A percentile compares a stretch with the other conserved stretches of the same genome.
phyloP scores from a whole-genome alignment of 2,888 invertebrate genomes.

The Yponomeuta sedellus region DNA sequence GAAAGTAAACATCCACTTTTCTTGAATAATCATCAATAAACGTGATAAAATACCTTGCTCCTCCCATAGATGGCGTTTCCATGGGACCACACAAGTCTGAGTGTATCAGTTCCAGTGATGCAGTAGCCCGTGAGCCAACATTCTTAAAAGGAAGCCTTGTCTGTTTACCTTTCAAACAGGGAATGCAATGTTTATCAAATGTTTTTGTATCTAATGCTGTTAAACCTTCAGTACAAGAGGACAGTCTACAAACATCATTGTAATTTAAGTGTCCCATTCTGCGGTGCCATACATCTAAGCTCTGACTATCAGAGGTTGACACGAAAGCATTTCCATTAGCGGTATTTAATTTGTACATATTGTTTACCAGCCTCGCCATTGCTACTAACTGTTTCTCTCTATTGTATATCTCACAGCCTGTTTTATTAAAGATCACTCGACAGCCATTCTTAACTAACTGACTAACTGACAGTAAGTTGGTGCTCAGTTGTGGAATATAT shows the following conservation, averaged over 20 bases:
- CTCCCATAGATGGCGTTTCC: conserved; percentile 34
- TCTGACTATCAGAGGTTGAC: background rate
- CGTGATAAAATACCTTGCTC: conserved; percentile 37
- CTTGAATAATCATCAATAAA: conserved; percentile 38
- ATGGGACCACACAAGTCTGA: conserved; percentile 42
- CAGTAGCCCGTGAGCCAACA: conserved; percentile 18
- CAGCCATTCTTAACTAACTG: conserved; percentile 24
- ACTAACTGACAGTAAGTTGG: conserved; percentile 26
- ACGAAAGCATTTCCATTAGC: conserved; percentile 15
- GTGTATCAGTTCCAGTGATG: conserved; percentile 35
- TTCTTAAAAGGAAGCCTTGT: conserved; percentile 7
- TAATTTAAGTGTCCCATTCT: conserved; percentile 15
- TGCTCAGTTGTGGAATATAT: conserved; percentile 23
- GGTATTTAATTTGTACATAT: conserved; percentile 23
- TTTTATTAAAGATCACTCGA: conserved; percentile 21
- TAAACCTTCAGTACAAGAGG: conserved; percentile 21
- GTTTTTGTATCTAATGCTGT: background rate
- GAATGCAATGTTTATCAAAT: background rate
- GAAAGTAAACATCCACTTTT: conserved; percentile 33
- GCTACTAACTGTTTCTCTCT: conserved; percentile 18
- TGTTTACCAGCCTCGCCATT: conserved; percentile 21
- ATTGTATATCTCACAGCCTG: conserved; percentile 24
- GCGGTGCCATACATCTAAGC: conserved; percentile 7
- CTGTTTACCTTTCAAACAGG: conserved; percentile 14
- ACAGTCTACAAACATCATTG: conserved; percentile 23